Base-by-base conservation (phyloP, 2,113 vertebrate species). In the Alligator mississippiensis region DNA sequence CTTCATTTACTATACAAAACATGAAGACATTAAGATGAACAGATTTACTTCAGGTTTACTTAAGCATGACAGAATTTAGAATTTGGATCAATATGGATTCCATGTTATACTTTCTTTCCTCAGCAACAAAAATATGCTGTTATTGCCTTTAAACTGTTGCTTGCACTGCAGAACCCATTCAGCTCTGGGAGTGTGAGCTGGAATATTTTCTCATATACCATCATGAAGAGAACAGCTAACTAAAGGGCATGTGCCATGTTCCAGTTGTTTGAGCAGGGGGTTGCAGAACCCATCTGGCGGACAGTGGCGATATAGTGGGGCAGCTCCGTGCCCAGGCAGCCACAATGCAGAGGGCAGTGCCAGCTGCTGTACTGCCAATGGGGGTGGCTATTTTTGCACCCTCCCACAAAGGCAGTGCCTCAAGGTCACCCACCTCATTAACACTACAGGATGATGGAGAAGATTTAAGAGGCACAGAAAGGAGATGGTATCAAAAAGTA, bases 1-100 rank as follows among this genome's bases (percentile, higher is more conserved):
- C 22, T 92, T 77, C 57, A 57, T 19, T 90, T 59, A 76, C 84
- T 80, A 54, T 11, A 91, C 18, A 76, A n/a, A 80, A 4, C 24
- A 84, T 17, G 66, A 79, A 87, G 66, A 87, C 19, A 77, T n/a
- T 68, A 81, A 85, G 28, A 55, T 93, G 25, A 89, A 86, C 28
- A 90, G 66, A 89, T 77, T 64, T 91, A 91, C 77, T 28, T 25
- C 59, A 59, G 12, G 25, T 75, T 93, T 77, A 89, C 38, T 84
- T 90, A 84, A 77, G 19, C 30, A 38, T 0, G 1, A 10, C 62
- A 24, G n/a, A 62, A 72, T 80, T 54, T 27, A 89, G 89, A 89
- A 89, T 85, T 84, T 85, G 82, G 19, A 24, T 93, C 90, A 28
- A 28, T 68, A 38, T 87, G 11, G 80, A 28, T 66, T 94, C 9